A percentile compares a stretch with the other conserved stretches of the same genome.
phyloP scores from a whole-genome alignment of 92 coral and sea anemone species.

The Muricea muricata region DNA sequence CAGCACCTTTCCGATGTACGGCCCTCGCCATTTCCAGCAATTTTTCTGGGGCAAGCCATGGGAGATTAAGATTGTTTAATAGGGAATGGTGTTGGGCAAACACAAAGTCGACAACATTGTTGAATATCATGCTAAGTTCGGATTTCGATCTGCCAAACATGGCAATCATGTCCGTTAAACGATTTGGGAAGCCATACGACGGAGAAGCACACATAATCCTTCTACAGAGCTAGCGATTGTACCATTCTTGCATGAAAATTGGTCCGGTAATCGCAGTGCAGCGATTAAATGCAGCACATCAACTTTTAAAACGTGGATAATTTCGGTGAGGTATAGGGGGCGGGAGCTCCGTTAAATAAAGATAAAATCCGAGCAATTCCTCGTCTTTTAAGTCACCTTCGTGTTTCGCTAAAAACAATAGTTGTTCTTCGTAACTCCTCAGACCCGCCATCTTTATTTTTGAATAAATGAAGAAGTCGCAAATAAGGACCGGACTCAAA shows the following conservation, averaged over 20 bases:
- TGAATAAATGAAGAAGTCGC: neutral
- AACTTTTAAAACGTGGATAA: constrained; percentile 1
- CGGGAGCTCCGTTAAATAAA: no score
- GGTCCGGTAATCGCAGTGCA: constrained; percentile 17
- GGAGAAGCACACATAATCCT: neutral
- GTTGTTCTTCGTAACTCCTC: constrained; percentile 4
- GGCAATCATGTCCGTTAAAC: neutral
- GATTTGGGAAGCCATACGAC: constrained; percentile 20
- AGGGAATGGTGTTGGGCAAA: constrained; percentile 10
- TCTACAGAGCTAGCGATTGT: no score
- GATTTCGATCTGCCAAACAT: constrained; percentile 16
- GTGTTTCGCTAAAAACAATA: constrained; percentile 4
- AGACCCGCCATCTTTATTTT: constrained; percentile 10
- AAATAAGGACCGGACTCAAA: neutral
- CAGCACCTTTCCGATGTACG: constrained; percentile 6
- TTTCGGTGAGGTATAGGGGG: constrained; percentile 8
- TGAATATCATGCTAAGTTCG: no score
- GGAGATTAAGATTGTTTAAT: neutral
- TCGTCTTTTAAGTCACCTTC: no score
- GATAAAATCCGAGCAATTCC: no score
- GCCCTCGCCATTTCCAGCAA: constrained; percentile 8
- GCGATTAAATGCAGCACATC: neutral
- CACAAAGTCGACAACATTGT: constrained; percentile 21
- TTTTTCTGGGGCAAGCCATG: constrained; percentile 19
- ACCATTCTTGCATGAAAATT: neutral